Conservation (phyloP, 2,113 vertebrate genomes). For the Gymnocephalus cernua region DNA sequence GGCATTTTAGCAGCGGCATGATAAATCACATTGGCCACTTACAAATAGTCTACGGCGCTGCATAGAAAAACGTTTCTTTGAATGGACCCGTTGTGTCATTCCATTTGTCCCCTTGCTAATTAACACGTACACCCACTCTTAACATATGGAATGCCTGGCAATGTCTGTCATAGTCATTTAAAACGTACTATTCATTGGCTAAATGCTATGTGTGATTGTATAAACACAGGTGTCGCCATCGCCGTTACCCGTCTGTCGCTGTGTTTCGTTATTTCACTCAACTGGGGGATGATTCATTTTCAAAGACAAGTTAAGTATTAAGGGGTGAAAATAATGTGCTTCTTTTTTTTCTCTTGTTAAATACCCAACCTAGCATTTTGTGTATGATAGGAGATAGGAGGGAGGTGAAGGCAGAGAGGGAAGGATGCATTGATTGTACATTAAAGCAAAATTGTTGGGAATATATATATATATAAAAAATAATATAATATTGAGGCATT, state of each 20-base stretch:
- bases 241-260: conserved; percentile 41
- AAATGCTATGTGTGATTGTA: conserved; percentile 54
- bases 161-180: conserved; percentile 42
- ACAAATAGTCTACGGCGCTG: background rate
- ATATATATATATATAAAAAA: conserved; percentile 8
- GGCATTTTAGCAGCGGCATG: background rate
- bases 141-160: conserved; percentile 56
- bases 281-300: conserved; percentile 39
- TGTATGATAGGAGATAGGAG: conserved; percentile 20
- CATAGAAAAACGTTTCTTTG: conserved; percentile 3
- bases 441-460: background rate
- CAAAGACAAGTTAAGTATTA: conserved; percentile 41
- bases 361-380: conserved; percentile 37
- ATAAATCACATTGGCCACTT: conserved; percentile 1
- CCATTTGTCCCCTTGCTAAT: conserved; percentile 40
- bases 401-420: conserved; percentile 6
- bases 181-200: conserved; percentile 44
- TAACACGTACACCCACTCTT: conserved; percentile 51
- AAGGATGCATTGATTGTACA: conserved; percentile 4
- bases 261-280: conserved; percentile 53
- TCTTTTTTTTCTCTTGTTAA: background rate
- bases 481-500: background rate
- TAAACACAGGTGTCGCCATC: conserved; percentile 51
- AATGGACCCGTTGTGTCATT: conserved; percentile 41
- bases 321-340: conserved; percentile 36